Evolutionary conservation across 2,888 invertebrate genomes (phyloP).

Genomic region (Drosophila nr. perissopoda): DNA sequence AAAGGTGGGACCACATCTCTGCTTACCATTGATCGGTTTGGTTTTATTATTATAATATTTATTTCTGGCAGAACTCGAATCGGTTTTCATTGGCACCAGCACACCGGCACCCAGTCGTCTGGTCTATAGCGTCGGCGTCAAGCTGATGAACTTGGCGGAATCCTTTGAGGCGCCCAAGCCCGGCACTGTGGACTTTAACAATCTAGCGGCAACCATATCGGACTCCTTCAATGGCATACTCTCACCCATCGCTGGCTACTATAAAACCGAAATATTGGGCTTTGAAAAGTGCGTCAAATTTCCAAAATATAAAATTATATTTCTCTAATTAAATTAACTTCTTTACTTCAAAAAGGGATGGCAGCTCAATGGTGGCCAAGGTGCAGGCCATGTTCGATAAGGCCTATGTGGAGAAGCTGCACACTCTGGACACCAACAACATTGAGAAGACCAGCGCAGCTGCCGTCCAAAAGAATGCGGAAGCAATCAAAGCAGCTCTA

Average conservation of each 20-base stretch:
- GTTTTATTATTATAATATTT: background rate
- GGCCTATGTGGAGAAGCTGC: constrained; percentile 87
- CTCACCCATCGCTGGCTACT: constrained; percentile 89
- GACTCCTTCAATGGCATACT: constrained; percentile 88
- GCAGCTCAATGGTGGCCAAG: constrained; percentile 90
- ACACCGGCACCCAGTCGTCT: constrained; percentile 88
- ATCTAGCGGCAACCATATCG: constrained; percentile 88
- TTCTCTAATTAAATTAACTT: background rate
- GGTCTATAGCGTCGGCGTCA: constrained; percentile 90
- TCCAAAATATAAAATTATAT: background rate
- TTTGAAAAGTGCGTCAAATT: constrained; percentile 88
- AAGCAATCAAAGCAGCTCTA: constrained; percentile 86
- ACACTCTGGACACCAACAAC: constrained; percentile 83
- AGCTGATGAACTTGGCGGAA: constrained; percentile 91
- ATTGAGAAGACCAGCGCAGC: constrained; percentile 63
- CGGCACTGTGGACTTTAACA: constrained; percentile 90
- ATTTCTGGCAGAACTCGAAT: constrained; percentile 74
- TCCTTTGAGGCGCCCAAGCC: constrained; percentile 90
- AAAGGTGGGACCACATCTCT: constrained; percentile 85
- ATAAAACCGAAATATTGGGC: constrained; percentile 89
- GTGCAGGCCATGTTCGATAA: constrained; percentile 92
- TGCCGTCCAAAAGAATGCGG: constrained; percentile 73
- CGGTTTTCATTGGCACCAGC: constrained; percentile 85
- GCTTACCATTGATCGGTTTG: background rate
- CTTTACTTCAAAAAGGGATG: constrained; percentile 84